A percentile compares a stretch with the other conserved stretches of the same genome.
These are phyloP conservation scores for Heliconius aoede DNA, from an alignment of 2,888 invertebrate genomes.

Conservation along the genomic window DNA sequence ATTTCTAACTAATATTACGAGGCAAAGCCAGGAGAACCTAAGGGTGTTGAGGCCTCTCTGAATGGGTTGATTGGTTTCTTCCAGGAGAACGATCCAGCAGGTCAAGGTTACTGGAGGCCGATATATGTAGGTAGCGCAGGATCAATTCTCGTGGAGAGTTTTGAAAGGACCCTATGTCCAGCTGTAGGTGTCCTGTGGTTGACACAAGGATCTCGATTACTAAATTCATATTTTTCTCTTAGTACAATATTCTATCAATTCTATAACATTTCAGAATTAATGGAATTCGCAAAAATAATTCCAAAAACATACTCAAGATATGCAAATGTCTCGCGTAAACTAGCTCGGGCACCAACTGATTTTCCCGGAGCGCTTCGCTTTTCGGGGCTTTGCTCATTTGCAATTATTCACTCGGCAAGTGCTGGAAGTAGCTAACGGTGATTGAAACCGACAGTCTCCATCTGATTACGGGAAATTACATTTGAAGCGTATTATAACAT, in stretches of 20 bases:
- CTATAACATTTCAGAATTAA: not conserved
- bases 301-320: conserved; percentile 18
- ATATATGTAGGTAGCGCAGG: no score
- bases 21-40: no score
- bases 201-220: no score
- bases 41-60: no score
- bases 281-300: not conserved
- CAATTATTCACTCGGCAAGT: conserved; percentile 54
- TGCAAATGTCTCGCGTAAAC: conserved; percentile 41
- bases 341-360: conserved; percentile 39
- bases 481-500: conserved; percentile 53
- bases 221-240: not conserved
- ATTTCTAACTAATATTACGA: no score
- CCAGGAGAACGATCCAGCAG: no score
- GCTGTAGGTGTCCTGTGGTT: no score
- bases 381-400: conserved; percentile 55
- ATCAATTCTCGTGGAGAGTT: no score
- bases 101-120: no score
- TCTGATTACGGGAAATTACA: conserved; percentile 62
- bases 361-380: conserved; percentile 39
- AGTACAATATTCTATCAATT: not conserved
- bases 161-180: no score
- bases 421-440: conserved; percentile 53
- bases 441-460: conserved; percentile 53
- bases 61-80: no score